Evolutionary conservation across 2,797 vertebrate genomes (phyloP), one percentile per base, ranked within the genome.

Genomic region (Stomatorhinus walkeri): DNA sequence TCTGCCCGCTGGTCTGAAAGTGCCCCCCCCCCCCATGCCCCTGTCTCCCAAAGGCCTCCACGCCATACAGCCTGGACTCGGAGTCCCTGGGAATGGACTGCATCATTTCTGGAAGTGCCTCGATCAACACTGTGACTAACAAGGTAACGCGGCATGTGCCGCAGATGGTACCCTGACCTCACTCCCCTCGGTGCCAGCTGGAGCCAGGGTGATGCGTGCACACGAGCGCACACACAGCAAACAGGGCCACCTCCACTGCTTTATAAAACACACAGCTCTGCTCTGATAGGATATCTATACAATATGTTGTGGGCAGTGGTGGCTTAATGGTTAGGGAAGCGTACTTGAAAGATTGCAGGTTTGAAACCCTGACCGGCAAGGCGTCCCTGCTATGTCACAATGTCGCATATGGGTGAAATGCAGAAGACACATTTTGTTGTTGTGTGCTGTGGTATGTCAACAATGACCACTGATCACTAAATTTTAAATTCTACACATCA

Each of bases 61-160:
- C 97, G 91, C 97, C 97, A 89, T 97, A 98, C 96, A 98, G 97
- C 96, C 95, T 97, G 95, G 97, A 98, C 94, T 97, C 97, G 86
- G 97, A 98, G 94, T 97, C 97, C 95, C 96, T 98, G 95, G 97
- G 97, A 96, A 97, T 98, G 97, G 97, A 98, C 95, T 97, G 97
- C 96, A 98, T 97, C 95, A 97, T 98, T 95, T 96, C 97, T 96
- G 97, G 96, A 97, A 98, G 97, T 97, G 97, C 97, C 97, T 98
- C 97, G 95, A 97, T 98, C 96, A 98, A 98, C 97, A 97, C 97
- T 98, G 97, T 98, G 97, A 97, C 97, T 96, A 98, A 97, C 96
- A 98, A 98, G 97, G 97, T 97, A 97, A 93, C 72, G 92, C 91
- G 94, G 91, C 91, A 93, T 93, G 92, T 49, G 32, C 59, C 6